Conservation (phyloP, 2,113 vertebrate species). For the Lagopus muta region DNA sequence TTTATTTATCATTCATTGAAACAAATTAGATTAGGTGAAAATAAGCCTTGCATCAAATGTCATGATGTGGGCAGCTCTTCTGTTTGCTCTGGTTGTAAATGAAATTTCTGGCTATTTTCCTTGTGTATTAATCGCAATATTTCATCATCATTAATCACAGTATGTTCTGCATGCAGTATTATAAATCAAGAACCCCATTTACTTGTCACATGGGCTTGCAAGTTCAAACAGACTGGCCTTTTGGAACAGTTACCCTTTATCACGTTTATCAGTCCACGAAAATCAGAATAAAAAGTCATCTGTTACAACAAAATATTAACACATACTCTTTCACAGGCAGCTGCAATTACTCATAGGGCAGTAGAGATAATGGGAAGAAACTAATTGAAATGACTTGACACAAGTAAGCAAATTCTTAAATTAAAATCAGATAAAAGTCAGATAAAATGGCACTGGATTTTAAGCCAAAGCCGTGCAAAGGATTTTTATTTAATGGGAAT, state of each 20-base stretch:
- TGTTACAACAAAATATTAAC: slow-evolving; percentile 46
- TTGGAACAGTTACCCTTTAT: slow-evolving; percentile 38
- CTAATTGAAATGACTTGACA: slow-evolving; percentile 21
- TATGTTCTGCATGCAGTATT: neutral
- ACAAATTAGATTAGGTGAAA: slow-evolving; percentile 15
- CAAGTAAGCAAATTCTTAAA: slow-evolving; percentile 16
- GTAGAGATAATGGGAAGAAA: slow-evolving; percentile 40
- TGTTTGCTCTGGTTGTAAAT: neutral
- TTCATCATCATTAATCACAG: slow-evolving; percentile 18
- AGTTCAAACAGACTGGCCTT: slow-evolving; percentile 11
- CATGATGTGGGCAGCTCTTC: neutral
- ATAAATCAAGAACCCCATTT: slow-evolving; percentile 37
- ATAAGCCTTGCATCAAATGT: slow-evolving; percentile 13
- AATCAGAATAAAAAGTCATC: slow-evolving; percentile 47
- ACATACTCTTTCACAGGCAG: neutral
- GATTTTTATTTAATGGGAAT: neutral
- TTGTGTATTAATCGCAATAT: neutral
- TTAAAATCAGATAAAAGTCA: slow-evolving; percentile 47
- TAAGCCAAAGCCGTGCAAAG: neutral
- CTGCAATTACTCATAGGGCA: slow-evolving; percentile 23
- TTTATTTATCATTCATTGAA: neutral
- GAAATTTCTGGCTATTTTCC: neutral
- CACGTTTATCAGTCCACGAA: neutral
- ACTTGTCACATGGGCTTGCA: neutral
- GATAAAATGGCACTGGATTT: slow-evolving; percentile 14